Evolutionary conservation across 2,113 vertebrate species (phyloP), one percentile per base, ranked within the genome.

Genomic region (Miniopterus natalensis): DNA sequence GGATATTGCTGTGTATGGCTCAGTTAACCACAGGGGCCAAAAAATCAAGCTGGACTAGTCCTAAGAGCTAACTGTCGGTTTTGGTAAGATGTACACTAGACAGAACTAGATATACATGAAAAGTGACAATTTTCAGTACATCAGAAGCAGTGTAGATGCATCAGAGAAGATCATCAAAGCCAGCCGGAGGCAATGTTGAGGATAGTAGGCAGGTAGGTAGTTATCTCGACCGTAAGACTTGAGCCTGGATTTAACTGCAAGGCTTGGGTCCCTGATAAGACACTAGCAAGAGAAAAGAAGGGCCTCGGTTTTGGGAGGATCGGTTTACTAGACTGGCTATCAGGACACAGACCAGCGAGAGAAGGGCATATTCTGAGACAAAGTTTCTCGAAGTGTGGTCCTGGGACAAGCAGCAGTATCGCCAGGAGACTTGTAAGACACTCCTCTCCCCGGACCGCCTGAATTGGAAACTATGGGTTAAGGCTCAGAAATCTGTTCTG

Each of bases 101-200:
- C 1, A 68, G 66, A 83, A 66, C 4, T 45, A 0, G 3, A 8
- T 5, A 90, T 8, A 53, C 2, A 25, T 17, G 18, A n/a, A 14
- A 53, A 5, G 10, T 55, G 57, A 5, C 29, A 23, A 70, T 63
- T 81, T 21, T 55, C 65, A 77, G 49, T 0, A 55, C 36, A 20
- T 17, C 11, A 0, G 18, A 14, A 31, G 3, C 29, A 40, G 42
- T 42, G 8, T 1, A 31, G 5, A 0, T 4, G 23, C 25, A 59
- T 25, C 53, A 21, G 23, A 27, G 14, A 55, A 84, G 55, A 61
- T 25, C 5, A 57, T 11, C 5, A 55, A 29, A 61, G 29, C 1
- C 27, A 75, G 93, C 78, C 61, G 13, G 4, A 95, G 57, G 49
- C 36, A 63, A 55, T 15, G 1, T 15, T 63, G 20, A 5, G 3